These are phyloP conservation scores for Lucinisca nassula DNA, from an alignment of 2,888 invertebrate species.

Conservation along the genomic window DNA sequence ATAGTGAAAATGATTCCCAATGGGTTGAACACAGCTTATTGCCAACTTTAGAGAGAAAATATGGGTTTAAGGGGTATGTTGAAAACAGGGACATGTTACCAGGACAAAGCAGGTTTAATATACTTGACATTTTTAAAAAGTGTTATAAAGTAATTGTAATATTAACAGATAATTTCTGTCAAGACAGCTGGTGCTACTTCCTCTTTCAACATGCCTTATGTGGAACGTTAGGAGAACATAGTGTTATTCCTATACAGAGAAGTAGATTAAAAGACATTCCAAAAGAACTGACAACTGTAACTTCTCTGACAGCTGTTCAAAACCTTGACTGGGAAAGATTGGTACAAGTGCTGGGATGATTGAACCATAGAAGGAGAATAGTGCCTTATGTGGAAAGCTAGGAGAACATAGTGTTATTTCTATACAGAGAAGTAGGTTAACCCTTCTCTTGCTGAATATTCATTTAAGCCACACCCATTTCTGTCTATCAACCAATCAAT, in stretches of 20 bases:
- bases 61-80: constrained; percentile 2
- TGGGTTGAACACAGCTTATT: neutral
- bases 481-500: too few relatives aligned
- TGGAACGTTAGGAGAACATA: neutral
- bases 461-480: too few relatives aligned
- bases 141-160: constrained; percentile 7
- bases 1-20: neutral
- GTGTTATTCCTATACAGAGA: neutral
- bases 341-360: neutral
- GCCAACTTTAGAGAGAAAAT: constrained; percentile 21
- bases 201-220: neutral
- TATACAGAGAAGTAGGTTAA: neutral
- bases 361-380: too few relatives aligned
- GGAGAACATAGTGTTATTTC: neutral
- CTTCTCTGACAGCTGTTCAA: neutral
- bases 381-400: neutral
- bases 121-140: neutral
- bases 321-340: neutral
- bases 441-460: too few relatives aligned
- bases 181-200: neutral
- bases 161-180: neutral
- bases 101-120: neutral
- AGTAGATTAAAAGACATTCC: neutral
- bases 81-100: neutral
- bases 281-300: neutral